A percentile compares a stretch with the other conserved stretches of the same genome.
Evolutionary conservation across 2,888 invertebrate species (phyloP).

Genomic region (Aporophyla lueneburgensis): DNA sequence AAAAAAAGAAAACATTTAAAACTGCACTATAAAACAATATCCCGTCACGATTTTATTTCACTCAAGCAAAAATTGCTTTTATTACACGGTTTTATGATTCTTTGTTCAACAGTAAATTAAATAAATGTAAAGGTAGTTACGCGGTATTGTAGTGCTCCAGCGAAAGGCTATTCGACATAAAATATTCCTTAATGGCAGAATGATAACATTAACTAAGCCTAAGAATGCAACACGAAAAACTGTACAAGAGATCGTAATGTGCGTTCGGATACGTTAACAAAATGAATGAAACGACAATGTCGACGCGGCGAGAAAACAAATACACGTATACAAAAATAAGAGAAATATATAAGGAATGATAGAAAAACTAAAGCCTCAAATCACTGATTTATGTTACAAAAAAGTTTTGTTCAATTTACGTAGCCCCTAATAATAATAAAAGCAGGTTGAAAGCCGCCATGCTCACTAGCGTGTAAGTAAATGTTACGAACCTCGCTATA

Average conservation of each 20-base stretch:
- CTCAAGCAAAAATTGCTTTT: constrained; percentile 20
- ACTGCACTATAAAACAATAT: constrained; percentile 6
- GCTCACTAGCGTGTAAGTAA: constrained; percentile 68
- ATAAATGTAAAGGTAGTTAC: constrained; percentile 14
- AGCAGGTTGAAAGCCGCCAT: constrained; percentile 68
- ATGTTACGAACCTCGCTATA: constrained; percentile 76
- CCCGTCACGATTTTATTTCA: constrained; percentile 4
- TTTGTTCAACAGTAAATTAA: constrained; percentile 19
- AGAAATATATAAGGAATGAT: constrained; percentile 70
- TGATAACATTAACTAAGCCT: constrained; percentile 70
- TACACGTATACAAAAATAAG: constrained; percentile 48
- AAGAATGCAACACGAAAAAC: constrained; percentile 67
- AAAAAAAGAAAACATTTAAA: constrained; percentile 7
- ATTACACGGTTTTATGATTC: constrained; percentile 1
- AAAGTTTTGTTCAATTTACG: constrained; percentile 45
- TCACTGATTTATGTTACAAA: constrained; percentile 44
- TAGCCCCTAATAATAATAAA: constrained; percentile 51
- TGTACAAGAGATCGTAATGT: constrained; percentile 80
- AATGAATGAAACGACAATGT: constrained; percentile 52
- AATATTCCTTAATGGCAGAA: constrained; percentile 67
- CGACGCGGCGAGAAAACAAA: constrained; percentile 57
- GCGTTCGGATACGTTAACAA: constrained; percentile 75
- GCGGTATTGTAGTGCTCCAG: constrained; percentile 57
- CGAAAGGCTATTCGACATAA: constrained; percentile 59
- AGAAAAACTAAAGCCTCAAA: constrained; percentile 63